phyloP scores from a whole-genome alignment of 2,888 invertebrate genomes.

The Bursaphelenchus okinawaensis region DNA sequence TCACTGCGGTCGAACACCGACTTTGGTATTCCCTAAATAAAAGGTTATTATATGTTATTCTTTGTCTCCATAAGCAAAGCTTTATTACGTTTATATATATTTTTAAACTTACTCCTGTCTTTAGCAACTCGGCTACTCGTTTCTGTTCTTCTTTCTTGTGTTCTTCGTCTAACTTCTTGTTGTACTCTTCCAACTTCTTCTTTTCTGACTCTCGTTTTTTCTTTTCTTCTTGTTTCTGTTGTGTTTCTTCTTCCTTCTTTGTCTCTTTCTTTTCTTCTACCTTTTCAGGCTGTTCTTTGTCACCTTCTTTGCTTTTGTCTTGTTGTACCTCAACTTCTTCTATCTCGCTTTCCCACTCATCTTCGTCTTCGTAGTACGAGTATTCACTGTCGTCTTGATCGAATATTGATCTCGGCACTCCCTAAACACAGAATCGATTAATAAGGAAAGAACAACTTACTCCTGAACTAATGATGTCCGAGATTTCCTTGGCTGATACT shows the following conservation, averaged over 20 bases:
- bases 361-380: neutral
- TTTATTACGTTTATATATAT: too few species aligned
- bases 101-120: neutral
- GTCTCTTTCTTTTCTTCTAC: neutral
- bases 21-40: neutral
- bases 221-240: neutral
- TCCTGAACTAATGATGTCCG: neutral
- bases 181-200: neutral
- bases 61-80: too few species aligned
- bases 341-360: neutral
- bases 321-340: neutral
- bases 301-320: neutral
- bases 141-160: neutral
- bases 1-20: constrained; percentile 1
- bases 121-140: neutral
- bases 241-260: neutral
- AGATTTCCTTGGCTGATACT: neutral
- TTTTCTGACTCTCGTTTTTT: neutral
- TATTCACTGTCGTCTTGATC: neutral
- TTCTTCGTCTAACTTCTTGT: neutral
- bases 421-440: neutral
- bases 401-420: neutral
- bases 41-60: too few species aligned
- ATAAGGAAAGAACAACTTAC: neutral
- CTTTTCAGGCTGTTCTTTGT: too few species aligned